These are phyloP conservation scores for Mobula hypostoma DNA, from an alignment of 2,113 vertebrate genomes.

Conservation along the genomic window DNA sequence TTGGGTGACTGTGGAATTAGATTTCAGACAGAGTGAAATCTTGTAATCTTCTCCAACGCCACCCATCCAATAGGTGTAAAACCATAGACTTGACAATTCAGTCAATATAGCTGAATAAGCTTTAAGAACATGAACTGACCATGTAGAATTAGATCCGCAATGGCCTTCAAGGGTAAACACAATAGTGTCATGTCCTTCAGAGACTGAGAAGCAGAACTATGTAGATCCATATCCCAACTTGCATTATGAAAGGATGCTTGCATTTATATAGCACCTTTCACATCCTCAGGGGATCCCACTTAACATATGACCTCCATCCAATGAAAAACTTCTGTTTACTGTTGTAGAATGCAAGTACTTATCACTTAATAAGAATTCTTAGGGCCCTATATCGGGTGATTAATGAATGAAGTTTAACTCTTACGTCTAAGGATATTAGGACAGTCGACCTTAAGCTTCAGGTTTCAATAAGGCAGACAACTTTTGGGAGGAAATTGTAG, in stretches of 20 bases:
- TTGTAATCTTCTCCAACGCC: background rate
- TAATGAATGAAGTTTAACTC: background rate
- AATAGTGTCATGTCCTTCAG: background rate
- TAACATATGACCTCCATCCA: background rate
- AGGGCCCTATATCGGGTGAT: background rate
- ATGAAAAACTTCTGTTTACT: background rate
- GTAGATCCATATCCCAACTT: background rate
- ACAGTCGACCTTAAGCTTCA: background rate
- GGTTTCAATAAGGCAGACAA: background rate
- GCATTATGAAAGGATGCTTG: background rate
- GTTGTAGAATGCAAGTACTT: background rate
- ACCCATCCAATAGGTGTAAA: background rate
- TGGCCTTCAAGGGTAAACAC: background rate
- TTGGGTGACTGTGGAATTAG: background rate
- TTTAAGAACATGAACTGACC: background rate
- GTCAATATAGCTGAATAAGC: background rate
- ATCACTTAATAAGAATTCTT: background rate
- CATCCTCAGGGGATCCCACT: background rate
- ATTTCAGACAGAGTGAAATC: background rate
- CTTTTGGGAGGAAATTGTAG: background rate
- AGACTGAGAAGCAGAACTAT: background rate
- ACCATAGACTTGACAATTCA: background rate
- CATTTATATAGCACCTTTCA: background rate
- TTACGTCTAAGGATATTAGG: no score
- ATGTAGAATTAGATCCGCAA: background rate